Conservation (phyloP, 2,888 invertebrate genomes). For the Spialia ferax region DNA sequence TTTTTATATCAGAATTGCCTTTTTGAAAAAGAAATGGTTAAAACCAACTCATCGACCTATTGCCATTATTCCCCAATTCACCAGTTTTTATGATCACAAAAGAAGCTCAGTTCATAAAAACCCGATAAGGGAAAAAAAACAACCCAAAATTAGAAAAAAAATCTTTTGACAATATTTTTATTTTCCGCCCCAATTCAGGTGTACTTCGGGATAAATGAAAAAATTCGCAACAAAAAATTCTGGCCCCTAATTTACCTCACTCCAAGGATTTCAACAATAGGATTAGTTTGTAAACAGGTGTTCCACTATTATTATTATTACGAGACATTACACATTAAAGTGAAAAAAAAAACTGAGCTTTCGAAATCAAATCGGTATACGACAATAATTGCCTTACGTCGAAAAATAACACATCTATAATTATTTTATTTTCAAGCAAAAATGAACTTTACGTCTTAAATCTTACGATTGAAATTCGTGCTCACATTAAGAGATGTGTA, state of each 20-base stretch:
- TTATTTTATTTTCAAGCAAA: constrained; percentile 54
- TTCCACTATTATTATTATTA: constrained; percentile 79
- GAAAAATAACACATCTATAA: constrained; percentile 79
- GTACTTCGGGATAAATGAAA: constrained; percentile 47
- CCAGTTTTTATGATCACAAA: too few relatives aligned
- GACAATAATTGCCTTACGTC: constrained; percentile 83
- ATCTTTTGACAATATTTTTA: not conserved
- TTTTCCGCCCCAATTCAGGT: constrained; percentile 36
- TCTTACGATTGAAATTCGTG: constrained; percentile 4
- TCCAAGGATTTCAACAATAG: constrained; percentile 71
- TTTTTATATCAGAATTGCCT: too few relatives aligned
- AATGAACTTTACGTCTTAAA: constrained; percentile 50
- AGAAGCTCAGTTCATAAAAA: too few relatives aligned
- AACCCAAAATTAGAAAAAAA: too few relatives aligned
- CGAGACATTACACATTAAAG: constrained; percentile 79
- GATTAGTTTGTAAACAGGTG: constrained; percentile 76
- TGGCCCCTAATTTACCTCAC: constrained; percentile 62
- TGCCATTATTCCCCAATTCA: too few relatives aligned
- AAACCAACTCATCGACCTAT: too few relatives aligned
- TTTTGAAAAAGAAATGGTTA: too few relatives aligned
- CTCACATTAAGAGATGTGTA: constrained; percentile 45
- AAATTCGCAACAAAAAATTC: constrained; percentile 59
- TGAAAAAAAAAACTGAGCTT: constrained; percentile 69
- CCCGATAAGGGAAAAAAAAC: not conserved
- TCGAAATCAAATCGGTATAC: constrained; percentile 85